phyloP scores from a whole-genome alignment of 1,140 invertebrate species.

The Papilio polyxenes region DNA sequence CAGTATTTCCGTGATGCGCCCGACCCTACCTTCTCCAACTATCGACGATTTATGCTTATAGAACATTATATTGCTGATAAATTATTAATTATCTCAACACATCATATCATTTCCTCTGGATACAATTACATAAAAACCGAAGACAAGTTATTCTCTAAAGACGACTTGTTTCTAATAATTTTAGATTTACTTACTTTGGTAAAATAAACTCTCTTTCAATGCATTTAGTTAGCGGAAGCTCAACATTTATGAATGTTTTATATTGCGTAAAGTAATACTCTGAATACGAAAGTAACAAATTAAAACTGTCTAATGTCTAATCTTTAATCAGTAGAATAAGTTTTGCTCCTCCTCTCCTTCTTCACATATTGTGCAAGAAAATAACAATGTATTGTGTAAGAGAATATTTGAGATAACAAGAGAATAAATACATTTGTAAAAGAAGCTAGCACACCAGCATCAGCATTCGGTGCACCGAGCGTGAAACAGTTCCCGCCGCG shows the following conservation, averaged over 20 bases:
- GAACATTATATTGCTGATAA: constrained; percentile 69
- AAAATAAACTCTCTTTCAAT: too few relatives aligned
- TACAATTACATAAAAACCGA: neutral
- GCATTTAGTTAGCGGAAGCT: too few relatives aligned
- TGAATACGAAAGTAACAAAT: too few relatives aligned
- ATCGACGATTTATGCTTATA: constrained; percentile 73
- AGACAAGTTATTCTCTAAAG: too few relatives aligned
- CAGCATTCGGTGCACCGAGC: constrained; percentile 65
- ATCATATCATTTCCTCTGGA: neutral
- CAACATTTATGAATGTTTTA: too few relatives aligned
- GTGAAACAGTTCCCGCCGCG: constrained; percentile 52
- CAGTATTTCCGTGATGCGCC: constrained; percentile 73
- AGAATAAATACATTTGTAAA: neutral
- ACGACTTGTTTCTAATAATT: too few relatives aligned
- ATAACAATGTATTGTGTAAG: neutral
- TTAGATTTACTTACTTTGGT: too few relatives aligned
- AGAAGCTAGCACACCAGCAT: constrained; percentile 51
- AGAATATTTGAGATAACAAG: neutral
- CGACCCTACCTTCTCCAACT: constrained; percentile 59
- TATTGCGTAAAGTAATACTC: too few relatives aligned
- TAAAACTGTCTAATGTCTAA: too few relatives aligned
- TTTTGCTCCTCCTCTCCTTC: too few relatives aligned
- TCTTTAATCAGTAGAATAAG: too few relatives aligned
- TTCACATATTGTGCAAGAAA: neutral
- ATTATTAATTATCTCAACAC: constrained; percentile 68